Evolutionary conservation across 2,888 invertebrate genomes (phyloP).

Genomic region (Auanema freiburgensis): DNA sequence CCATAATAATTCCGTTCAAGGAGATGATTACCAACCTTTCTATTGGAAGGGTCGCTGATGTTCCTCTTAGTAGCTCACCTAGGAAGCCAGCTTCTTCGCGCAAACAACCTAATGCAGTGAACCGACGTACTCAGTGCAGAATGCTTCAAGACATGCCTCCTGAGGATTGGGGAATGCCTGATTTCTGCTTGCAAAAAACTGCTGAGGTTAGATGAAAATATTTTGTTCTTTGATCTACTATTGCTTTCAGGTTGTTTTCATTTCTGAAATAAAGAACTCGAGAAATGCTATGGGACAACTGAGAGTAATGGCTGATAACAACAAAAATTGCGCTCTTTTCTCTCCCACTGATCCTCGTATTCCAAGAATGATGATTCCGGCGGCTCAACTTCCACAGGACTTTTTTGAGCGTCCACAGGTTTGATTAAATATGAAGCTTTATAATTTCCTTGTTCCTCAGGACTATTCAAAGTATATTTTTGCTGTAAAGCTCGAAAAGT

Average conservation of each 20-base stretch:
- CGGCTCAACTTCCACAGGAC: conserved; percentile 68
- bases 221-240: not conserved
- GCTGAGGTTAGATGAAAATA: conserved; percentile 60
- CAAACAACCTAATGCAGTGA: not conserved
- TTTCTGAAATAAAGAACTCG: conserved; percentile 77
- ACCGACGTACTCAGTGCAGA: conserved; percentile 22
- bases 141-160: conserved; percentile 40
- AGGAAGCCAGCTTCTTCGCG: not conserved
- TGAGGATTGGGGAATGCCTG: conserved; percentile 48
- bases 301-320: conserved; percentile 70
- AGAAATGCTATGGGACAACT: conserved; percentile 77
- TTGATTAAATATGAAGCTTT: not conserved
- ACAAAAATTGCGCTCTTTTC: conserved; percentile 74
- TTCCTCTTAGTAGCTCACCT: not conserved
- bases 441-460: not conserved
- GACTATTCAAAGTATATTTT: conserved; percentile 72
- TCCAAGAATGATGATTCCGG: conserved; percentile 78
- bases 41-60: conserved; percentile 4
- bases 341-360: conserved; percentile 76
- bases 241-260: conserved; percentile 73
- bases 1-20: not conserved
- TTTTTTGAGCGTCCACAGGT: conserved; percentile 69
- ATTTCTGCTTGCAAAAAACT: conserved; percentile 65
- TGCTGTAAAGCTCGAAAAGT: conserved; percentile 73
- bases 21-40: conserved; percentile 11